These are phyloP conservation scores for Melanocharis versteri DNA, from an alignment of 2,113 vertebrate genomes.

Conservation along the genomic window DNA sequence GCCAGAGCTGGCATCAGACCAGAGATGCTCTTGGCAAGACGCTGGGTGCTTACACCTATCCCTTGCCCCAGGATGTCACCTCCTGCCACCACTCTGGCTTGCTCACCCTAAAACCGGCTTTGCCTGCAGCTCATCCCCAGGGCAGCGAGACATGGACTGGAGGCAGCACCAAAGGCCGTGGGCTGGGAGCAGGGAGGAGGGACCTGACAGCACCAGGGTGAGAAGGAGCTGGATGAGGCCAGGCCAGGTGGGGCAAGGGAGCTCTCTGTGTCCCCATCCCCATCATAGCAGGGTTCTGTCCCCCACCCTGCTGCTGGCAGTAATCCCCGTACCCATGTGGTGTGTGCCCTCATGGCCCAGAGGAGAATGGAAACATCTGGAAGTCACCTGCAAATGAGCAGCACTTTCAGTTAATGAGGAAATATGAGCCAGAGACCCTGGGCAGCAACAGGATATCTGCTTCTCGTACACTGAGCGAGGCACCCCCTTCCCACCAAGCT, in stretches of 20 bases:
- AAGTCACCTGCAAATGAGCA: slow-evolving; percentile 18
- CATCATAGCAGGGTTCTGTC: not conserved
- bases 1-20: not conserved
- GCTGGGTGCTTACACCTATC: not conserved
- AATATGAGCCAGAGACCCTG: slow-evolving; percentile 24
- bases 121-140: not conserved
- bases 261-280: not conserved
- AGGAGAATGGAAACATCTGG: slow-evolving; percentile 63
- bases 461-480: not conserved
- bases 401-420: slow-evolving; percentile 58
- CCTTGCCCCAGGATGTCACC: not conserved
- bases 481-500: not conserved
- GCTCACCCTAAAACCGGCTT: not conserved
- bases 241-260: not conserved
- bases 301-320: not conserved
- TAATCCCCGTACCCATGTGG: not conserved
- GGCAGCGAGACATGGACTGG: not conserved
- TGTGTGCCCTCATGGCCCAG: not conserved
- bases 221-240: not conserved
- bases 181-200: not conserved
- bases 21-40: not conserved
- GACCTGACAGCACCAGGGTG: not conserved
- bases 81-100: not conserved
- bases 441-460: slow-evolving; percentile 55
- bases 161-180: not conserved